These are phyloP conservation scores for Tachysurus vachellii DNA, from an alignment of 2,113 vertebrate species.

Conservation along the genomic window DNA sequence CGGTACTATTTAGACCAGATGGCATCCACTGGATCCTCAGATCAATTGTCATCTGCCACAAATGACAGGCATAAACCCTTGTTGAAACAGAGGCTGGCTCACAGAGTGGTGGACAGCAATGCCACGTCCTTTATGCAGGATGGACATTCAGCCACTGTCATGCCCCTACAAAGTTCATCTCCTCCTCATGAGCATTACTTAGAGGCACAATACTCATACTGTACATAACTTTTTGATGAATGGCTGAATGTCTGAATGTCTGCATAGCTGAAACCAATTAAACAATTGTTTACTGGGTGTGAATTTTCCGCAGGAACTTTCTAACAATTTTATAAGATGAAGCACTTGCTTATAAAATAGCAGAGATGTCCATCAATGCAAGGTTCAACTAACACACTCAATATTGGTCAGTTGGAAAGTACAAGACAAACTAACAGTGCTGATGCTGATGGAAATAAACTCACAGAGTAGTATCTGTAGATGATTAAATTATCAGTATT, in stretches of 20 bases:
- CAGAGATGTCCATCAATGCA: not conserved
- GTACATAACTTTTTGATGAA: not conserved
- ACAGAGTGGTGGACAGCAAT: not conserved
- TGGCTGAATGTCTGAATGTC: too few species aligned
- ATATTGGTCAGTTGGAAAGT: not conserved
- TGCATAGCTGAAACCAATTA: not conserved
- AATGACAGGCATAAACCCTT: not conserved
- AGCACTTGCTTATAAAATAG: not conserved
- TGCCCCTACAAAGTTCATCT: not conserved
- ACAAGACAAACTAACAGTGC: not conserved
- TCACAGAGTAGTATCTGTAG: not conserved
- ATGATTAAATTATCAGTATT: not conserved
- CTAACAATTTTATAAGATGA: not conserved
- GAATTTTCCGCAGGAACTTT: not conserved
- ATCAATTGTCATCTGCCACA: constrained; percentile 13
- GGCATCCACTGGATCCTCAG: not conserved
- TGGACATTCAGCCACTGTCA: not conserved
- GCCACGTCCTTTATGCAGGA: not conserved
- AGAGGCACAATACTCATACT: not conserved
- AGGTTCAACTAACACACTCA: not conserved
- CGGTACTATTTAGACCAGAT: constrained; percentile 11
- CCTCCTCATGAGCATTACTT: not conserved
- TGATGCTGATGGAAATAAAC: not conserved
- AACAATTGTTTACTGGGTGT: not conserved
- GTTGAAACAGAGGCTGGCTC: not conserved